Evolutionary conservation across 2,888 invertebrate species (phyloP).

Genomic region (Dorcus hopei): DNA sequence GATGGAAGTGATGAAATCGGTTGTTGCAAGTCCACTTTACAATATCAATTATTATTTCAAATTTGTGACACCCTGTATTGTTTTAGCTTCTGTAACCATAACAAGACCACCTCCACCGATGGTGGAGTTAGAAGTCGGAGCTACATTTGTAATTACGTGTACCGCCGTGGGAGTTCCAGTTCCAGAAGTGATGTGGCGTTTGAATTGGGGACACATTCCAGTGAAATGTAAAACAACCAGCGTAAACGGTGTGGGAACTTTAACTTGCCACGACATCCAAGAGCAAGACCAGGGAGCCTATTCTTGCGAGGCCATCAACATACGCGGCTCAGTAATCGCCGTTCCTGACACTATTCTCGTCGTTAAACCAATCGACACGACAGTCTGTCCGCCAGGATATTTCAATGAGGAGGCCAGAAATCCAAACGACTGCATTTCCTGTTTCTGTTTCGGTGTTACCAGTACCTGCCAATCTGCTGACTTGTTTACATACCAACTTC

Average conservation of each 20-base stretch:
- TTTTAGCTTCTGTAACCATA: conserved; percentile 63
- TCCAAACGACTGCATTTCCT: conserved; percentile 81
- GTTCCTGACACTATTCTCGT: conserved; percentile 86
- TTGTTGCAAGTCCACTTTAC: conserved; percentile 64
- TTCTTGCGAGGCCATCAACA: conserved; percentile 95
- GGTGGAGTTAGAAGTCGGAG: conserved; percentile 66
- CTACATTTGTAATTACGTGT: conserved; percentile 75
- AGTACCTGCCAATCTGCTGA: conserved; percentile 82
- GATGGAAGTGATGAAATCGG: conserved; percentile 80
- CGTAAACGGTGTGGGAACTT: conserved; percentile 73
- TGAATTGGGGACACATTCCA: conserved; percentile 95
- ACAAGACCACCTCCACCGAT: conserved; percentile 71
- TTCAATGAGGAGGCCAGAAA: conserved; percentile 81
- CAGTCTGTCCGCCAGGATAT: conserved; percentile 69
- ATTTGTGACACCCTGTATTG: neutral
- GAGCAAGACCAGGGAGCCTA: conserved; percentile 89
- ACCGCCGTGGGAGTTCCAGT: conserved; percentile 85
- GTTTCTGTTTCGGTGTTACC: conserved; percentile 95
- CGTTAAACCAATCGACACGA: conserved; percentile 51
- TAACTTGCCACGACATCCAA: conserved; percentile 72
- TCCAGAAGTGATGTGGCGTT: conserved; percentile 91
- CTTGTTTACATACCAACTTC: conserved; percentile 72
- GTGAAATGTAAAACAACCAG: conserved; percentile 70
- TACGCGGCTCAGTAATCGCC: conserved; percentile 79
- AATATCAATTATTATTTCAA: no score